A percentile compares a stretch with the other conserved stretches of the same genome.
Evolutionary conservation across 2,113 vertebrate genomes (phyloP).

Genomic region (Sitta europaea): DNA sequence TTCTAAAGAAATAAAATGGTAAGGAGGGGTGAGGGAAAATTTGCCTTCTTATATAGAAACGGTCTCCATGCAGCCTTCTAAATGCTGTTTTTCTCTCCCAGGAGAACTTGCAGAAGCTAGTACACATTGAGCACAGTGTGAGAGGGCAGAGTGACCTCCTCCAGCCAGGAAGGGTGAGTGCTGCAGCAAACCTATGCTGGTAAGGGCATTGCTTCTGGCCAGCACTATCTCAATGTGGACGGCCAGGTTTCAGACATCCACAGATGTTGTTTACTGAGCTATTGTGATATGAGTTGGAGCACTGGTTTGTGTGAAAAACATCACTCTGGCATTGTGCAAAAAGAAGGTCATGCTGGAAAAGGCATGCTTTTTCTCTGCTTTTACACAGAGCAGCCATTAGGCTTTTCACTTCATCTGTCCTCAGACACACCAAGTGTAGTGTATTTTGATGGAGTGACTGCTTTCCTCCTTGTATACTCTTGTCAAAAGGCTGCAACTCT

Average conservation of each 20-base stretch:
- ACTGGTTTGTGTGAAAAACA: neutral
- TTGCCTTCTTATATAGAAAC: neutral
- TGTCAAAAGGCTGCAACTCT: neutral
- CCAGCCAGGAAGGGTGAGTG: constrained; percentile 93
- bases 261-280: constrained; percentile 32
- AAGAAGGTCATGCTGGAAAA: neutral
- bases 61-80: neutral
- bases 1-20: neutral
- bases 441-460: neutral
- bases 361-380: neutral
- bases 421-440: neutral
- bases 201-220: constrained; percentile 68
- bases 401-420: neutral
- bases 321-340: neutral
- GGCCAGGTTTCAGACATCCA: constrained; percentile 16
- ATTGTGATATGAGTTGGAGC: neutral
- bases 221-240: neutral
- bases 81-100: constrained; percentile 55
- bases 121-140: constrained; percentile 93
- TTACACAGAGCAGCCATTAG: neutral
- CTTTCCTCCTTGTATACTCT: neutral
- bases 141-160: constrained; percentile 85
- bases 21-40: neutral
- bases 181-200: constrained; percentile 5
- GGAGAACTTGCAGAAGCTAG: constrained; percentile 95